A percentile compares a stretch with the other conserved stretches of the same genome.
Evolutionary conservation across 2,113 vertebrate species (phyloP).

Genomic region (Riparia riparia): DNA sequence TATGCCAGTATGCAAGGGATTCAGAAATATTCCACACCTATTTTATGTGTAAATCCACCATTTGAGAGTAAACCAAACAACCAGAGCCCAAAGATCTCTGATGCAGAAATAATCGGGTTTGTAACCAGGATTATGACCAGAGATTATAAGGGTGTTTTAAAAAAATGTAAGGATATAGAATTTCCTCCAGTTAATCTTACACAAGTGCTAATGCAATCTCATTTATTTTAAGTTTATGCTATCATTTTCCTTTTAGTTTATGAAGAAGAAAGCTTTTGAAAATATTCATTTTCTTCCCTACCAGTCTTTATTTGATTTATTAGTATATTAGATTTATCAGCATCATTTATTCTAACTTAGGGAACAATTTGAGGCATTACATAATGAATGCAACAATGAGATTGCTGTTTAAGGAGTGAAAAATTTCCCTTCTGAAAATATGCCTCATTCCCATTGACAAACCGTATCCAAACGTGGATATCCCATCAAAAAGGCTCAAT

Average conservation of each 20-base stretch:
- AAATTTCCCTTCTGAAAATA: neutral
- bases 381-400: neutral
- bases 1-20: neutral
- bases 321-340: neutral
- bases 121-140: neutral
- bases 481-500: neutral
- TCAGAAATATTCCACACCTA: neutral
- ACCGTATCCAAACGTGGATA: neutral
- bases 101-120: neutral
- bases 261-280: neutral
- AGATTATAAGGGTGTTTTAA: neutral
- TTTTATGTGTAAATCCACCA: neutral
- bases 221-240: neutral
- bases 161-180: neutral
- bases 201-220: neutral
- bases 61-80: neutral
- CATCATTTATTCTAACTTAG: neutral
- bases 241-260: neutral
- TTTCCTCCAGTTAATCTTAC: neutral
- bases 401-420: neutral
- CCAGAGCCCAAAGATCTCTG: neutral
- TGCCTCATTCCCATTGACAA: neutral
- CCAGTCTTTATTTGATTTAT: neutral
- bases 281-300: neutral
- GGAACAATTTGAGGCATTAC: neutral